phyloP scores from a whole-genome alignment of 2,113 vertebrate genomes.

The Tauraco erythrolophus region DNA sequence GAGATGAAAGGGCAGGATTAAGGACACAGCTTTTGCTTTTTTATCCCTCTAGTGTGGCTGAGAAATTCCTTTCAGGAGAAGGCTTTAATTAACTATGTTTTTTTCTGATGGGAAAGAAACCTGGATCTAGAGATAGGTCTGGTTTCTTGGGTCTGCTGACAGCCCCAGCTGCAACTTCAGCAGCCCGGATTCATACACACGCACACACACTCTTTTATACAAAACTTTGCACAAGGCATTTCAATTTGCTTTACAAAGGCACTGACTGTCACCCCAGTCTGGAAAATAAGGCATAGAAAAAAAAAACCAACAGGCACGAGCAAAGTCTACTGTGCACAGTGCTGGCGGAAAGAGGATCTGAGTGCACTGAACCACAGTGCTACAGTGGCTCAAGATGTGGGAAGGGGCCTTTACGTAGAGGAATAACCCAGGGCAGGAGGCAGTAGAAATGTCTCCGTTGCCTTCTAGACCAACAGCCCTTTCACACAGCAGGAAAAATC shows the following conservation, averaged over 20 bases:
- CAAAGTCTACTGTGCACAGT: fast-evolving
- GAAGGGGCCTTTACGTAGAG: background rate
- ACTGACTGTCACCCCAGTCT: background rate
- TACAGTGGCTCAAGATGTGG: background rate
- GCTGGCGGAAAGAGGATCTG: background rate
- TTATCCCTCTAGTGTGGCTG: constrained; percentile 1
- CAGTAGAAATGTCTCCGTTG: background rate
- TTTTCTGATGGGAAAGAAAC: background rate
- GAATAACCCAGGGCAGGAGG: background rate
- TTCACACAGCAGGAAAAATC: background rate
- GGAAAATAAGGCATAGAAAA: background rate
- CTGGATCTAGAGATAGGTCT: background rate
- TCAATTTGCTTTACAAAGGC: background rate
- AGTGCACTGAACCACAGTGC: background rate
- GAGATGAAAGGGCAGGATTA: constrained; percentile 64
- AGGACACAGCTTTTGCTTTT: background rate
- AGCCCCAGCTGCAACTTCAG: background rate
- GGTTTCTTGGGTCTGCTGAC: background rate
- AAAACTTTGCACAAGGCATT: background rate
- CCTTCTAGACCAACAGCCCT: background rate
- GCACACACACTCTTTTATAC: background rate
- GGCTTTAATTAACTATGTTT: constrained; percentile 52
- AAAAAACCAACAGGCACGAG: background rate
- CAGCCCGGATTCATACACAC: background rate
- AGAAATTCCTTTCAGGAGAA: constrained; percentile 59